Base-by-base conservation (phyloP, 2,113 vertebrate species). In the Nothoprocta pentlandii region DNA sequence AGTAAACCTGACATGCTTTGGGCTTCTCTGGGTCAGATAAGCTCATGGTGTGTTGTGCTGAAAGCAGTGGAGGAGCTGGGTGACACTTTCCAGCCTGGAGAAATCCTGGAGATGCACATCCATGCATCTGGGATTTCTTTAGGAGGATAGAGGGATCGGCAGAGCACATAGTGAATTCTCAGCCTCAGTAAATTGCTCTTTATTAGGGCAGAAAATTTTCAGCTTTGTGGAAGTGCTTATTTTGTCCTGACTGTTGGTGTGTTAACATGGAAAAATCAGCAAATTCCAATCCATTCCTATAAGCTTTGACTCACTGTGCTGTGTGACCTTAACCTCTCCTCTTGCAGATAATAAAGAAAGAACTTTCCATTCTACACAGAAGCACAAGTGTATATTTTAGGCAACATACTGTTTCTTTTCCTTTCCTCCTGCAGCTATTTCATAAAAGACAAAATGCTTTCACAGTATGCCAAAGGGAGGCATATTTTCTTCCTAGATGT, bases 11-110 rank as follows among this genome's bases (percentile, higher is more conserved):
- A n/a, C 16, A 2, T 25, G 10, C 25, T 53, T 32, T 84, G 39
- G 21, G 34, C 28, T 74, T 77, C 66, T 82, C 47, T 25, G 61
- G 16, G 28, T 30, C 58, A 54, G 66, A 22, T 32, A 79, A 39
- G 7, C 25, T 62, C 36, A 9, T n/a, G 28, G 8, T 1, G 1
- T 15, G 8, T 36, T 42, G 25, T 16, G 8, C 25, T 1, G 1
- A 82, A 78, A 74, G 20, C 16, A 59, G 16, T n/a, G 56, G 61
- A 74, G 49, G 14, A n/a, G 63, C 8, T 44, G 12, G 10, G 59
- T 58, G 73, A 78, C 23, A 15, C 13, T 69, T 58, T 80, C 34
- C 13, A 10, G 62, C 4, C 9, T 58, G 67, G 22, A 81, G 62
- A 10, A 6, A 5, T 22, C 54, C 46, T 78, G 54, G 8, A 79